phyloP scores from a whole-genome alignment of 1,140 invertebrate species.

The Plutomurus gul region DNA sequence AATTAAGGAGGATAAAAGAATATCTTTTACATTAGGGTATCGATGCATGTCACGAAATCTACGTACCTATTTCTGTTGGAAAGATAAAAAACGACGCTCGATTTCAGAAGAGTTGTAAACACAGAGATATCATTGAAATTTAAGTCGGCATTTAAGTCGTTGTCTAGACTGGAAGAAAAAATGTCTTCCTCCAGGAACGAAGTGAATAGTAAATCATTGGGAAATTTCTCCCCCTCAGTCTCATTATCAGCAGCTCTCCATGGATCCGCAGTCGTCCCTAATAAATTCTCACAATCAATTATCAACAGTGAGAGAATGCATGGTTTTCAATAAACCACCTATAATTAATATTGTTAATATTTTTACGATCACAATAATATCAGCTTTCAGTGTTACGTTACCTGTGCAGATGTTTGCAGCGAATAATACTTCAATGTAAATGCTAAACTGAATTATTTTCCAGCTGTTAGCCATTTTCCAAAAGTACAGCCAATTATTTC shows the following conservation, averaged over 20 bases:
- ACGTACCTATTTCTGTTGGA: not conserved
- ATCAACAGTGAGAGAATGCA: not conserved
- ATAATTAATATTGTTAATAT: not conserved
- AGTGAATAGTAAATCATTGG: too few relatives aligned
- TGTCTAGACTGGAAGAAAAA: too few relatives aligned
- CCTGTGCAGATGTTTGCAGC: not conserved
- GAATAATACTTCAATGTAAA: not conserved
- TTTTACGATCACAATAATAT: too few relatives aligned
- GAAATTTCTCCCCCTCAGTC: too few relatives aligned
- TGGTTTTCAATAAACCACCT: not conserved
- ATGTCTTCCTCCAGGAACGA: too few relatives aligned
- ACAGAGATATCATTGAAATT: not conserved
- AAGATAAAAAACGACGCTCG: not conserved
- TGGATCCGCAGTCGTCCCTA: too few relatives aligned
- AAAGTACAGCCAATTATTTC: not conserved
- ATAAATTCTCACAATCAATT: too few relatives aligned
- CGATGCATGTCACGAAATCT: not conserved
- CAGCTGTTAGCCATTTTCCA: too few relatives aligned
- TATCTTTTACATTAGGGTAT: not conserved
- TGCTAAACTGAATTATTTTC: conserved; percentile 15
- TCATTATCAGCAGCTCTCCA: too few relatives aligned
- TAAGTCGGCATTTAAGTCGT: not conserved
- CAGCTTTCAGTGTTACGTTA: not conserved
- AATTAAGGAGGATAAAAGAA: not conserved
- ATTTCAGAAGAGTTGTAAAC: not conserved